A percentile compares a stretch with the other conserved stretches of the same genome.
Conservation (phyloP, 2,797 vertebrate genomes). For the Coregonus ussuriensis region DNA sequence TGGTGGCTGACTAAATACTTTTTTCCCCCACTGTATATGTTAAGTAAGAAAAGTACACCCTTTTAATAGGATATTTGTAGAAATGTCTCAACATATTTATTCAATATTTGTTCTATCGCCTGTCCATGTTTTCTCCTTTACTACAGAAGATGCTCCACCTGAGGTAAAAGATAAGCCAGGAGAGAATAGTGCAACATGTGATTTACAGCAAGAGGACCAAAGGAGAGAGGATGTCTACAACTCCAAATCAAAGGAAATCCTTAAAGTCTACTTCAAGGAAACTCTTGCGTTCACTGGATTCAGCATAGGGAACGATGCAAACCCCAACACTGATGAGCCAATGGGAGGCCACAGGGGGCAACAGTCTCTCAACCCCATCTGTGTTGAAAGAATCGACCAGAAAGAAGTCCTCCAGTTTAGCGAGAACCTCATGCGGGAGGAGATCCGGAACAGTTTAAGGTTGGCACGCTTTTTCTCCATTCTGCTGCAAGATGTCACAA, state of each 20-base stretch:
- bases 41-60: background rate
- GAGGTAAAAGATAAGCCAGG: slow-evolving; percentile 41
- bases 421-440: slow-evolving; percentile 87
- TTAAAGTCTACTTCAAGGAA: slow-evolving; percentile 84
- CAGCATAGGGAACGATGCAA: slow-evolving; percentile 79
- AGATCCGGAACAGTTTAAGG: slow-evolving; percentile 86
- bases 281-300: slow-evolving; percentile 85
- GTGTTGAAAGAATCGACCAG: slow-evolving; percentile 87
- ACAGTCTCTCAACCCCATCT: slow-evolving; percentile 82
- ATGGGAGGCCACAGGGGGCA: slow-evolving; percentile 84
- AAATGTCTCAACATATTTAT: background rate
- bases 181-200: slow-evolving; percentile 53
- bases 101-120: too few species aligned
- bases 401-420: slow-evolving; percentile 91
- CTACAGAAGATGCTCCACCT: slow-evolving; percentile 56
- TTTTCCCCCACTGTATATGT: too few species aligned
- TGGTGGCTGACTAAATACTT: too few species aligned
- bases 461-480: slow-evolving; percentile 91
- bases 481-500: slow-evolving; percentile 86
- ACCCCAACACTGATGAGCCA: slow-evolving; percentile 82
- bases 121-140: slow-evolving; percentile 1
- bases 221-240: slow-evolving; percentile 61
- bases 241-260: slow-evolving; percentile 77
- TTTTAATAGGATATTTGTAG: background rate
- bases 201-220: slow-evolving; percentile 49